Percentiles rank a stretch among this genome's conserved stretches.
phyloP scores from a whole-genome alignment of 2,113 vertebrate species.

The Antechinus stuartii region DNA sequence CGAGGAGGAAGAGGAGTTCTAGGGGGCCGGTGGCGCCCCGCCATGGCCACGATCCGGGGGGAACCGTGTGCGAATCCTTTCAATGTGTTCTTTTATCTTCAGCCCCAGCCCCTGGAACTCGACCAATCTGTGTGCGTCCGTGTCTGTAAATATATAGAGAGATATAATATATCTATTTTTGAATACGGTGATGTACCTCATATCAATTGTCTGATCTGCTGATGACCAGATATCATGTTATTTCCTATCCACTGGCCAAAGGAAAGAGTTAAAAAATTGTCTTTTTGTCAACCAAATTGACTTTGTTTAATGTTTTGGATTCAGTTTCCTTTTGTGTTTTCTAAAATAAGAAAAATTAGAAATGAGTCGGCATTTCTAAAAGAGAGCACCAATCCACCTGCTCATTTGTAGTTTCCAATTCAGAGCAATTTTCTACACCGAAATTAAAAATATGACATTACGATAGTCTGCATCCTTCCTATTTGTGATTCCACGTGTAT shows the following conservation, averaged over 20 bases:
- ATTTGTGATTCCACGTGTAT: constrained; percentile 22
- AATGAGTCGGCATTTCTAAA: neutral
- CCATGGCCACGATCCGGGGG: neutral
- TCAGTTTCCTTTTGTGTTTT: constrained; percentile 61
- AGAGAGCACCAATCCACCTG: neutral
- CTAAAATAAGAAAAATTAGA: constrained; percentile 30
- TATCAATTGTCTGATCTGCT: neutral
- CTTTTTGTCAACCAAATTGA: constrained; percentile 30
- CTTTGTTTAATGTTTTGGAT: constrained; percentile 50
- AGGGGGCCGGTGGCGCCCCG: neutral
- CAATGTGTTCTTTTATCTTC: neutral
- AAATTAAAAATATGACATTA: neutral
- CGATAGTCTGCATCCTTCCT: neutral
- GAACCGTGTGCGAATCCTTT: neutral
- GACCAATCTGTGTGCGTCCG: constrained; percentile 1
- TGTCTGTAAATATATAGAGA: neutral
- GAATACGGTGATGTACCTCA: neutral
- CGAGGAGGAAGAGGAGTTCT: constrained; percentile 80
- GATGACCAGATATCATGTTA: neutral
- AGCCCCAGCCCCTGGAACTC: neutral
- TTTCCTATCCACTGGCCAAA: constrained; percentile 4
- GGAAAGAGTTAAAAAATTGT: neutral
- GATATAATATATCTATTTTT: neutral
- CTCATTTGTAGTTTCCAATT: constrained; percentile 14
- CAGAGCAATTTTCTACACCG: neutral